These are phyloP conservation scores for Pseudobourletiella spinata DNA, from an alignment of 1,140 invertebrate species.

Conservation along the genomic window DNA sequence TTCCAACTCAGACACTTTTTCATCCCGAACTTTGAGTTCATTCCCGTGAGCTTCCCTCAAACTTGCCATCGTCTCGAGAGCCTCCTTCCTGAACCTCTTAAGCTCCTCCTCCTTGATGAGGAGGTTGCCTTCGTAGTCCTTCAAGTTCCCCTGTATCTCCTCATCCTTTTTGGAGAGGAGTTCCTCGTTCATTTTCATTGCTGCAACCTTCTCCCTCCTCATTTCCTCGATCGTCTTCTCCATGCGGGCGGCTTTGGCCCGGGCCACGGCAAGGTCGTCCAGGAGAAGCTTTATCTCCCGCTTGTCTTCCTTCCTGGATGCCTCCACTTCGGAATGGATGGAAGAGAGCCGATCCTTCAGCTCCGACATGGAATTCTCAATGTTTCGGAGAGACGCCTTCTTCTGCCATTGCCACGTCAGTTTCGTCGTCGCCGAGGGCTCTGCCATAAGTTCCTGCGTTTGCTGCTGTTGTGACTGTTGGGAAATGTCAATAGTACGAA, in stretches of 20 bases:
- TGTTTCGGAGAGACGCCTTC: conserved; percentile 1
- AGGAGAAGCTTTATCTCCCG: conserved; percentile 9
- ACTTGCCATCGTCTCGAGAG: too few species aligned
- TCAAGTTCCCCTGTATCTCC: not conserved
- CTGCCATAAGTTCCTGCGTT: not conserved
- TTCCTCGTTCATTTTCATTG: conserved; percentile 2
- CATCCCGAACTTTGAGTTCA: not conserved
- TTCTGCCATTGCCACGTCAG: conserved; percentile 10
- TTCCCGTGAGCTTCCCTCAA: not conserved
- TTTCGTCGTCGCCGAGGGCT: not conserved
- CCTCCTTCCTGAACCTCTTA: not conserved
- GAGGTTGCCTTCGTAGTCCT: not conserved
- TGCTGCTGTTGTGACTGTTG: not conserved
- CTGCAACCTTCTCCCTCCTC: conserved; percentile 1
- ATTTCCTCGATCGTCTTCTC: conserved; percentile 9
- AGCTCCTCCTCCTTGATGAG: not conserved
- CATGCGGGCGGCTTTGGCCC: not conserved
- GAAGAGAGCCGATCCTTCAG: not conserved
- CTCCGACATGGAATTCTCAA: not conserved
- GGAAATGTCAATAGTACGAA: not conserved
- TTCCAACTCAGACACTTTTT: not conserved
- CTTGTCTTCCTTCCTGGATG: conserved; percentile 2
- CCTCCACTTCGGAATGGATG: conserved; percentile 1
- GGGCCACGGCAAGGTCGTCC: not conserved
- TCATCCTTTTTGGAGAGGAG: not conserved